Evolutionary conservation across 2,888 invertebrate genomes (phyloP), one percentile per base, ranked within the genome.

Genomic region (Meganola albula): DNA sequence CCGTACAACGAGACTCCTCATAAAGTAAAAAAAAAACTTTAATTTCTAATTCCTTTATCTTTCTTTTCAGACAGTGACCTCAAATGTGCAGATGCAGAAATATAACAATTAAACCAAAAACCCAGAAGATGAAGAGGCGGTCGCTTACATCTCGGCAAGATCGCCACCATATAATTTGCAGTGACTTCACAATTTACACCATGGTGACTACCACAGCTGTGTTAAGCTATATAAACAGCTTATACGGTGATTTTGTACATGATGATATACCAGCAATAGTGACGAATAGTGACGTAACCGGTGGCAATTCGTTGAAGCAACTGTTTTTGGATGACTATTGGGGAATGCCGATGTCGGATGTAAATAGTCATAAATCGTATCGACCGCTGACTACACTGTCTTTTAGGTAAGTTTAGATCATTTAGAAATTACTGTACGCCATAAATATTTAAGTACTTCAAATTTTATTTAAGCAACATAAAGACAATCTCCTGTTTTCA

Each of bases 191-290:
- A 12, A 85, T 90, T 22, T 92, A 92, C 68, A 71, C 76, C 18
- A 86, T 90, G 60, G 91, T 92, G 43, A 88, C 88, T 20, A 78
- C 90, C 9, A 90, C 91, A 7, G 92, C 92, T 9, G 82, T 92
- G 24, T 87, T 90, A 1, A 91, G 91, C 66, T 94, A 94, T 70
- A 72, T 90, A 40, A 94, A 94, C 77, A 91, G 93, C 28, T 78
- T 94, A 46, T 88, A 87, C 42, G 93, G 94, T 24, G 94, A 95
- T 63, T 95, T 95, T 60, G 94, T 96, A 29, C 95, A 96, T 74
- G 95, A 96, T 66, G 95, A 96, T 68, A 90, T 95, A 46, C 94
- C 93, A 36, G 95, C 95, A 16, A 90, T 96, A 34, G 91, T 91
- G 58, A 89, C 90, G 37, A 96, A 95, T 71, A 90, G 89, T 58